Percentiles rank a stretch among this genome's conserved stretches.
phyloP scores from a whole-genome alignment of 2,113 vertebrate genomes.

The Chaetura pelagica region DNA sequence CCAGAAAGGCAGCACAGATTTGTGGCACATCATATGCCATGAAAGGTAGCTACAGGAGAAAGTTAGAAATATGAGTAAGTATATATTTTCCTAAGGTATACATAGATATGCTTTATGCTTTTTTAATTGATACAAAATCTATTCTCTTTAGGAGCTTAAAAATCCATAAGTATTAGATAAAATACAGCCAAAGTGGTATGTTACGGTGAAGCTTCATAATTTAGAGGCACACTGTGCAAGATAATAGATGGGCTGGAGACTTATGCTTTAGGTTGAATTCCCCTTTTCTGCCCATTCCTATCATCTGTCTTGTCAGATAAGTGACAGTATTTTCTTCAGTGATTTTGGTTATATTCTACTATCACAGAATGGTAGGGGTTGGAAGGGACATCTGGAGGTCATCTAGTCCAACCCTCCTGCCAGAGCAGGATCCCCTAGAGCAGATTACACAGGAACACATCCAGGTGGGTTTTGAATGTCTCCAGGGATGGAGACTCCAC shows the following conservation, averaged over 20 bases:
- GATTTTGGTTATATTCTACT: not conserved
- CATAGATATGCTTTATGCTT: not conserved
- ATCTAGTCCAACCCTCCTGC: too few species aligned
- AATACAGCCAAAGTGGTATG: not conserved
- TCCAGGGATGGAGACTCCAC: too few species aligned
- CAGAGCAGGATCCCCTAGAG: too few species aligned
- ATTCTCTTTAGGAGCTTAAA: not conserved
- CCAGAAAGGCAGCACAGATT: not conserved
- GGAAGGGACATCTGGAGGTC: too few species aligned
- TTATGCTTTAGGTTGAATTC: not conserved
- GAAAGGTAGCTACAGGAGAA: not conserved
- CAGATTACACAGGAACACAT: too few species aligned
- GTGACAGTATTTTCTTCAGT: not conserved
- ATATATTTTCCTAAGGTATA: not conserved
- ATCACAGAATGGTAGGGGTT: too few species aligned
- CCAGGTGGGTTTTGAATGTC: too few species aligned
- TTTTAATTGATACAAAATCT: not conserved
- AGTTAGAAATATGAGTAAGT: not conserved
- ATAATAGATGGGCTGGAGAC: not conserved
- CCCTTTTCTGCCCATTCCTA: not conserved
- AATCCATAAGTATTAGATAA: not conserved
- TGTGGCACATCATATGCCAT: rapidly evolving
- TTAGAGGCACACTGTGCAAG: not conserved
- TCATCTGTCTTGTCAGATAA: not conserved
- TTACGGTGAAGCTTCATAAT: not conserved